phyloP scores from a whole-genome alignment of 2,113 vertebrate genomes.

The Prionailurus bengalensis region DNA sequence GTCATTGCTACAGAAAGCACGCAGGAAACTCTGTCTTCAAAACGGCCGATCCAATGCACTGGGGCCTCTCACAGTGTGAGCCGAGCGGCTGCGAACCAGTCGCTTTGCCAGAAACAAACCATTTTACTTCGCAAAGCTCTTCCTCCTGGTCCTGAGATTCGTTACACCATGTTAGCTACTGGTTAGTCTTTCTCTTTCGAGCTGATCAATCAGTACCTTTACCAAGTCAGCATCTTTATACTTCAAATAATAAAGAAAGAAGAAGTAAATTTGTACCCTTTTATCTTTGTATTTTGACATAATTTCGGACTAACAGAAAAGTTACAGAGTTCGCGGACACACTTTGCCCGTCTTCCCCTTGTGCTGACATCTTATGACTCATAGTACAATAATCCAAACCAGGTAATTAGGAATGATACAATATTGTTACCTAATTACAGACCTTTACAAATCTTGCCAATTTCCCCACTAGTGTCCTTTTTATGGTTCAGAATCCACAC shows the following conservation, averaged over 20 bases:
- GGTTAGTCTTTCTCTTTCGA: not conserved
- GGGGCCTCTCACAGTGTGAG: not conserved
- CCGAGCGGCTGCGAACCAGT: not conserved
- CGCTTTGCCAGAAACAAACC: not conserved
- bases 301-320: not conserved
- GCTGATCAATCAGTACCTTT: not conserved
- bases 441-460: not conserved
- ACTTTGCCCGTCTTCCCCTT: not conserved
- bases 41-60: not conserved
- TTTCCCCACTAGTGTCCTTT: not conserved
- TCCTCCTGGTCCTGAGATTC: not conserved
- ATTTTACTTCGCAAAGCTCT: not conserved
- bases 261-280: not conserved
- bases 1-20: not conserved
- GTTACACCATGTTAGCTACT: not conserved
- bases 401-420: not conserved
- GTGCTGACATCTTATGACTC: not conserved
- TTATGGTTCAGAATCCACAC: not conserved
- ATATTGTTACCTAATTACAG: not conserved
- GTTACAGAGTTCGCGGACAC: not conserved
- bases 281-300: not conserved
- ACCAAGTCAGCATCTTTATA: not conserved
- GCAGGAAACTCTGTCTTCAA: not conserved
- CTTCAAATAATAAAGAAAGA: not conserved
- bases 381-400: not conserved